Evolutionary conservation across 2,888 invertebrate species (phyloP).

Genomic region (Acrocyrtus sp.): DNA sequence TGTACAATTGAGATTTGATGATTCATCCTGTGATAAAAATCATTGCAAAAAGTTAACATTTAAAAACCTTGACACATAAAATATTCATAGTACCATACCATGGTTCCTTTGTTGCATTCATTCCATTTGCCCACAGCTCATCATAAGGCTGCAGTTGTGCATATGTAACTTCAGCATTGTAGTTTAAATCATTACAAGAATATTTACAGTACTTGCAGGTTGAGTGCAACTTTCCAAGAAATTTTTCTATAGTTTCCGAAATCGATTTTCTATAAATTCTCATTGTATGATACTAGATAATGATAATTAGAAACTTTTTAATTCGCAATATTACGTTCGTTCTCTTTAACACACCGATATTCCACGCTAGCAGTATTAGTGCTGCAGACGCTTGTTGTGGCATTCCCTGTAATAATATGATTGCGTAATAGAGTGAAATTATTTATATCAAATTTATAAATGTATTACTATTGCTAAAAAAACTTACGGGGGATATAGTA

Average conservation of each 20-base stretch:
- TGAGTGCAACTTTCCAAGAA: slow-evolving; percentile 7
- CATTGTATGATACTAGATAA: not conserved
- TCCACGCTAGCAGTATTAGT: slow-evolving; percentile 67
- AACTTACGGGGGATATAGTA: slow-evolving; percentile 54
- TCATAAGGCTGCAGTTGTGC: slow-evolving; percentile 15
- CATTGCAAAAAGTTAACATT: no score
- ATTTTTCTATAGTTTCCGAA: slow-evolving; percentile 15
- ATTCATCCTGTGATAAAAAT: slow-evolving; percentile 25
- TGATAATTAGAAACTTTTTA: no score
- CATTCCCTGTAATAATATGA: slow-evolving; percentile 10
- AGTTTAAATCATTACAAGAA: slow-evolving; percentile 37
- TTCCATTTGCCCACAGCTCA: slow-evolving; percentile 15
- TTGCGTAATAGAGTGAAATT: no score
- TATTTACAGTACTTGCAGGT: slow-evolving; percentile 33
- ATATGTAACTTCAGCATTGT: slow-evolving; percentile 34
- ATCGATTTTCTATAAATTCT: not conserved
- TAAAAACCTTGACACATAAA: not conserved
- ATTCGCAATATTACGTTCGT: slow-evolving; percentile 28
- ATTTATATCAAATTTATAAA: no score
- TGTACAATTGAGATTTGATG: slow-evolving; percentile 45
- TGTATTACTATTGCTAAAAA: not conserved
- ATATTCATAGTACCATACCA: slow-evolving; percentile 6
- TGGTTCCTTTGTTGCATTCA: not conserved
- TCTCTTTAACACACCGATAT: slow-evolving; percentile 67
- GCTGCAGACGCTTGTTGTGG: slow-evolving; percentile 46